Percentiles rank a stretch among this genome's conserved stretches.
These are phyloP conservation scores for Camptogramma bilineatum DNA, from an alignment of 2,888 invertebrate species.

Conservation along the genomic window DNA sequence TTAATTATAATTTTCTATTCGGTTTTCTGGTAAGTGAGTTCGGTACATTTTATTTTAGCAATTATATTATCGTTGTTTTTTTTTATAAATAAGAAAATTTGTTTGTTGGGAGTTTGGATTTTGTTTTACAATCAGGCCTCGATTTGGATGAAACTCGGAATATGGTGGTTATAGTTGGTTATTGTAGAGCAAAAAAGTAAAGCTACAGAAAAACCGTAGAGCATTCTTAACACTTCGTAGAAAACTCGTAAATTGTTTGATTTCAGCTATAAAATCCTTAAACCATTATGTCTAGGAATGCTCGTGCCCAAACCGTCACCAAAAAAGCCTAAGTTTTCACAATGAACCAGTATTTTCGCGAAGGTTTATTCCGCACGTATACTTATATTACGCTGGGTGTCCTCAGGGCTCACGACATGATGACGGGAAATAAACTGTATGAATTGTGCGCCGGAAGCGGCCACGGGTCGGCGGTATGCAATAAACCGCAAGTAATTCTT, in stretches of 20 bases:
- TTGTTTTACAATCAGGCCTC: too few relatives aligned
- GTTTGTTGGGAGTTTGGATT: too few relatives aligned
- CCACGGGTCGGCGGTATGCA: constrained; percentile 43
- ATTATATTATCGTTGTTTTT: background rate
- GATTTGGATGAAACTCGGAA: too few relatives aligned
- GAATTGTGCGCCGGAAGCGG: constrained; percentile 39
- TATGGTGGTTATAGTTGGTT: too few relatives aligned
- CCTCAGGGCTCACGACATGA: constrained; percentile 9
- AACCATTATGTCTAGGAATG: too few relatives aligned
- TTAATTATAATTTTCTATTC: background rate
- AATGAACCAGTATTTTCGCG: background rate
- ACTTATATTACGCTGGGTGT: constrained; percentile 4
- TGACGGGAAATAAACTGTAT: constrained; percentile 14
- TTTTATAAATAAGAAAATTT: too few relatives aligned
- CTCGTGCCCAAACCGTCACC: background rate
- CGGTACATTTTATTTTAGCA: background rate
- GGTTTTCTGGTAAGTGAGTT: background rate
- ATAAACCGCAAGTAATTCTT: constrained; percentile 57
- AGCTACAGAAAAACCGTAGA: too few relatives aligned
- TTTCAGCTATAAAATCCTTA: too few relatives aligned
- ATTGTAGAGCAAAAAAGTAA: too few relatives aligned
- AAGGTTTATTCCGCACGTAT: background rate
- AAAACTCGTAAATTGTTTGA: too few relatives aligned
- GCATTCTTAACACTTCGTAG: too few relatives aligned
- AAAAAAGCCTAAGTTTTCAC: background rate